Evolutionary conservation across 2,888 invertebrate genomes (phyloP), one percentile per base, ranked within the genome.

Genomic region (Zhuqinia jingwanae): DNA sequence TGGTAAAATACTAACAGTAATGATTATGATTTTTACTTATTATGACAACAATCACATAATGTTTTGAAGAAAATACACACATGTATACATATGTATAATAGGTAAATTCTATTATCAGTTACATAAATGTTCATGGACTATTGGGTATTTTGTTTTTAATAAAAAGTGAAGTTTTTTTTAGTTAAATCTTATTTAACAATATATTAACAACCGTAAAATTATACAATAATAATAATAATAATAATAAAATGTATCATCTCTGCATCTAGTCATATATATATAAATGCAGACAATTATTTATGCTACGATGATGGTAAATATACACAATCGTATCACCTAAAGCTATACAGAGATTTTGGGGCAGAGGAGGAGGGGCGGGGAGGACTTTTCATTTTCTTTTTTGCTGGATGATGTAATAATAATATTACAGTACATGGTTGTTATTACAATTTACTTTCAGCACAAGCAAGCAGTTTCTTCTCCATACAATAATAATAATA

Each of bases 51-150:
- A 87, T 87, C 87, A 87, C 87, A 87, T 87, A 77, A 87, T 70
- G 87, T 87, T 81, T 86, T 87, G 87, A 82, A 87, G 87, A 87
- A 82, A 87, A 87, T 82, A 87, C 87, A 87, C 81, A 77, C 87
- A 87, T 82, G 76, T 87, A 82, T 63, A 81, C 81, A 87, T 76
- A 80, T 75, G 63, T 85, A 76, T 80, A 60, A n/a, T 27, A 78
- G 56, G 45, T 63, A 45, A 45, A n/a, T 36, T 70, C 22, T 65
- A 65, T 25, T 81, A 82, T 87, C 73, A 73, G 79, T 78, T 85
- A 85, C 68, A 85, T 85, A 56, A 60, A 73, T 78, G 50, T 77
- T 76, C 76, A 77, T 78, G 85, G 85, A 85, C 85, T 78, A 60
- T 47, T 60, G 30, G 56, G 22, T 30, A 47, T 60, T 83, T 85